Percentiles rank a stretch among this genome's conserved stretches.
phyloP scores from a whole-genome alignment of 2,888 invertebrate species.

The Arenicola marina region DNA sequence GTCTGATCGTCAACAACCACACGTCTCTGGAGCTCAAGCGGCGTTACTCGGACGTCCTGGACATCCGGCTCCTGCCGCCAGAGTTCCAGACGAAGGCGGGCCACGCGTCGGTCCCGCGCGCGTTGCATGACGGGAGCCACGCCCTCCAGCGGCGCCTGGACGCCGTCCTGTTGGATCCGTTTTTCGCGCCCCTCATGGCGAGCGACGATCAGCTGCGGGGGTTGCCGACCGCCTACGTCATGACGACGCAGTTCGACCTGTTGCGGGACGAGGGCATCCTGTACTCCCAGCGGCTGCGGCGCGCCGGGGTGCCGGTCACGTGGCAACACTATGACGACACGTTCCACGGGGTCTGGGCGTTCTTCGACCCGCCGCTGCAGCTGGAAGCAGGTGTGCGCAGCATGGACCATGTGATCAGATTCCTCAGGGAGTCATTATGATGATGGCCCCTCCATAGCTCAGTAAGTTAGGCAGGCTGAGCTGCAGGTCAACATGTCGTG shows the following conservation, averaged over 20 bases:
- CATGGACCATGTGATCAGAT: not conserved
- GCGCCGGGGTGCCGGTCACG: not conserved
- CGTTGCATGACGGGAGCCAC: not conserved
- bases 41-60: not conserved
- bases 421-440: too few relatives aligned
- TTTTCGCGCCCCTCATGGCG: not conserved
- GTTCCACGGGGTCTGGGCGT: not conserved
- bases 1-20: not conserved
- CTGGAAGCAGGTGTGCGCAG: not conserved
- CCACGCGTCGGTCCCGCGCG: not conserved
- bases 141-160: not conserved
- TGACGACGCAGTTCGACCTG: not conserved
- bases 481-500: too few relatives aligned
- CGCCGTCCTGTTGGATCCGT: not conserved
- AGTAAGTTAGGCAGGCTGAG: too few relatives aligned
- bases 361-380: not conserved
- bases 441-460: too few relatives aligned
- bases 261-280: not conserved
- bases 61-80: not conserved
- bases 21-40: not conserved
- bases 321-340: conserved; percentile 1
- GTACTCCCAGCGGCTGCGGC: not conserved
- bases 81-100: not conserved
- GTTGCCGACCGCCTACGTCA: not conserved
- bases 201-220: not conserved